phyloP scores from a whole-genome alignment of 2,797 vertebrate genomes.

The Champsocephalus esox region DNA sequence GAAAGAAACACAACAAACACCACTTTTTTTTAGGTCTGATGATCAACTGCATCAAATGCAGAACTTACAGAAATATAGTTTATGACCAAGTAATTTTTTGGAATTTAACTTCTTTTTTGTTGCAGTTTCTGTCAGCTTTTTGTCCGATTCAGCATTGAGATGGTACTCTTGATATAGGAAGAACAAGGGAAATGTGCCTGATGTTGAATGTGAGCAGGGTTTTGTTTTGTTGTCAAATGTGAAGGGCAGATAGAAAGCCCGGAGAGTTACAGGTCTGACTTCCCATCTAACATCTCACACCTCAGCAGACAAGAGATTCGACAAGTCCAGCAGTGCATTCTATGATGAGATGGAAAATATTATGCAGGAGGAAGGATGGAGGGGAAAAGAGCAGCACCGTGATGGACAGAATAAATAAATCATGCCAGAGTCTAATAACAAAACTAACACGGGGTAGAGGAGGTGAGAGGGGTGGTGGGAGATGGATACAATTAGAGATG shows the following conservation, averaged over 20 bases:
- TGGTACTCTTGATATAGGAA: neutral
- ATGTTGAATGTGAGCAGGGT: neutral
- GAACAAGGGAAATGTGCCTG: neutral
- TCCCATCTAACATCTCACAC: slow-evolving; percentile 23
- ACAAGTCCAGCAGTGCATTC: slow-evolving; percentile 28
- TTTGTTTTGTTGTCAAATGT: slow-evolving; percentile 24
- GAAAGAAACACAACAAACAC: too few species aligned
- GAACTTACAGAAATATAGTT: too few species aligned
- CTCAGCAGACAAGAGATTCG: slow-evolving; percentile 28
- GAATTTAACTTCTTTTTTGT: neutral
- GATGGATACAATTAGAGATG: slow-evolving; percentile 15
- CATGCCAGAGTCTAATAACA: slow-evolving; percentile 33
- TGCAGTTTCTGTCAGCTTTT: neutral
- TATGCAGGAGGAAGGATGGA: slow-evolving; percentile 30
- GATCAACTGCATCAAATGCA: too few species aligned
- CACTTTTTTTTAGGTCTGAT: too few species aligned
- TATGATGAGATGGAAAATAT: slow-evolving; percentile 44
- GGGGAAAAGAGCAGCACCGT: slow-evolving; percentile 25
- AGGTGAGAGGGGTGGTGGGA: neutral
- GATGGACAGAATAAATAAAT: slow-evolving; percentile 62
- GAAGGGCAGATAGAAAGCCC: slow-evolving; percentile 30
- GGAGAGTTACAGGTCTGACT: slow-evolving; percentile 16
- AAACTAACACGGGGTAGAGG: slow-evolving; percentile 16
- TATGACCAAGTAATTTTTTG: too few species aligned
- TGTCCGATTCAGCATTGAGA: neutral